A percentile compares a stretch with the other conserved stretches of the same genome.
phyloP scores from a whole-genome alignment of 2,888 invertebrate genomes.

The Xylota sylvarum region DNA sequence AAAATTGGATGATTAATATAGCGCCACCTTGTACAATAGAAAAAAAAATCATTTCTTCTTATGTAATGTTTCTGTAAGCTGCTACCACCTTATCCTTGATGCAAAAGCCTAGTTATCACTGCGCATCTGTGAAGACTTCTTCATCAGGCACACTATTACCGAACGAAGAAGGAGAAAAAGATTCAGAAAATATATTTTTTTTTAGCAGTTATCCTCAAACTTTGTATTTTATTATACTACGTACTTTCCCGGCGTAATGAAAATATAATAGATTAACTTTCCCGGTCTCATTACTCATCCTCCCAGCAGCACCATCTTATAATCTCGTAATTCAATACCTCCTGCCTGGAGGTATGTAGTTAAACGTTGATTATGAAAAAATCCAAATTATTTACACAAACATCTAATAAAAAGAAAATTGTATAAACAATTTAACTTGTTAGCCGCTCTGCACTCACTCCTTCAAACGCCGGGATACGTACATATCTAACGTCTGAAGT shows the following conservation, averaged over 20 bases:
- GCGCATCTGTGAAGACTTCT: no score
- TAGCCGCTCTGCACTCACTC: slow-evolving; percentile 55
- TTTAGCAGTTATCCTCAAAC: no score
- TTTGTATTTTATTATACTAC: no score
- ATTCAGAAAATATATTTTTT: no score
- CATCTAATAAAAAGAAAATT: slow-evolving; percentile 60
- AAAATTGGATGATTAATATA: no score
- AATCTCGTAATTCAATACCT: slow-evolving; percentile 16
- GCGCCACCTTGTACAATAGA: no score
- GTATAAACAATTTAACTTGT: slow-evolving; percentile 50
- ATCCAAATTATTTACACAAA: slow-evolving; percentile 45
- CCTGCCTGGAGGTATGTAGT: background rate
- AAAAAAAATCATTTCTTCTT: no score
- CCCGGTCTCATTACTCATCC: background rate
- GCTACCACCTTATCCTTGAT: no score
- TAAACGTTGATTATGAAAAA: slow-evolving; percentile 27
- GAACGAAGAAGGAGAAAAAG: no score
- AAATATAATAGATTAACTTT: background rate
- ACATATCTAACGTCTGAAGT: slow-evolving; percentile 1
- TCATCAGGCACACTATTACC: no score
- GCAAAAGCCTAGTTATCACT: no score
- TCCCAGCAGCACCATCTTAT: background rate
- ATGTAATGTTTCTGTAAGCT: no score
- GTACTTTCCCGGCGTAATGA: background rate
- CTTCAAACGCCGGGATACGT: slow-evolving; percentile 29